Evolutionary conservation across 2,888 invertebrate genomes (phyloP).

Genomic region (Sceliomorpha sp.): DNA sequence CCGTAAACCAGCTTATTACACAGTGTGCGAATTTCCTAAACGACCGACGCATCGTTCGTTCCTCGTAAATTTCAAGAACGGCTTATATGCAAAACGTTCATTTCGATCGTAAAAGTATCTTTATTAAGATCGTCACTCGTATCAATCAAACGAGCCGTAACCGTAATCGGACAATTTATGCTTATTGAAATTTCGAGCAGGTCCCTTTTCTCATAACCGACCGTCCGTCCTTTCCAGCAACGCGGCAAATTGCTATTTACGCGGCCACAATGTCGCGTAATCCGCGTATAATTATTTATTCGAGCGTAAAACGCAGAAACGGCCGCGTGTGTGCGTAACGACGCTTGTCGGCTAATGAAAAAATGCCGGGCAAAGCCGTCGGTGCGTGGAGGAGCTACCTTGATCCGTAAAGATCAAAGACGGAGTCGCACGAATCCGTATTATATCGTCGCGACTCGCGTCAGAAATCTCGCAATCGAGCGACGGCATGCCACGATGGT

Average conservation of each 20-base stretch:
- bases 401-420: slow-evolving; percentile 35
- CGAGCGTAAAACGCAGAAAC: slow-evolving; percentile 14
- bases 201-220: too few relatives aligned
- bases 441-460: slow-evolving; percentile 21
- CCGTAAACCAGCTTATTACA: too few relatives aligned
- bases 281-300: slow-evolving; percentile 23
- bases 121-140: too few relatives aligned
- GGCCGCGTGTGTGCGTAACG: slow-evolving; percentile 7
- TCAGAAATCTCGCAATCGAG: slow-evolving; percentile 36
- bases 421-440: slow-evolving; percentile 26
- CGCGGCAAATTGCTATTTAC: slow-evolving; percentile 3
- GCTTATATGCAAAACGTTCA: too few relatives aligned
- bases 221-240: too few relatives aligned
- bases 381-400: slow-evolving; percentile 21
- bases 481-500: slow-evolving; percentile 39
- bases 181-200: too few relatives aligned
- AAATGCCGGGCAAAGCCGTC: slow-evolving; percentile 1
- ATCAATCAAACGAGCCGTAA: too few relatives aligned
- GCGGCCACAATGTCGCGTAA: slow-evolving; percentile 9
- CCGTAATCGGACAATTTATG: too few relatives aligned
- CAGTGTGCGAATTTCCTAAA: too few relatives aligned
- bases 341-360: slow-evolving; percentile 1
- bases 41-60: too few relatives aligned
- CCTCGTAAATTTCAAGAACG: too few relatives aligned
- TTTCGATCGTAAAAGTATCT: too few relatives aligned